Percentiles rank a stretch among this genome's conserved stretches.
Evolutionary conservation across 1,140 invertebrate species (phyloP).

Genomic region (Caenorhabditis elegans): WBcel235 BX284604.4:9598001-9598500

Average conservation of each 20-base stretch:
- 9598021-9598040: not conserved
- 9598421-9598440: conserved; percentile 6
- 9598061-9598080: not conserved
- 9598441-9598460: conserved; percentile 36
- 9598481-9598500: conserved; percentile 14
- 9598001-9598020: not conserved
- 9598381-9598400: not conserved
- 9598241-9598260: not conserved
- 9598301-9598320: not conserved
- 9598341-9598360: not conserved
- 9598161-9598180: too few species aligned
- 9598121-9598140: too few species aligned
- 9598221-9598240: not conserved
- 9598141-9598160: too few species aligned
- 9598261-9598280: not conserved
- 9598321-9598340: not conserved
- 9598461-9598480: conserved; percentile 30
- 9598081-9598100: not conserved
- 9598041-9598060: not conserved
- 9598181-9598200: too few species aligned
- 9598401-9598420: not conserved
- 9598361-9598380: not conserved
- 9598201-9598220: not conserved
- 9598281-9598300: not conserved
- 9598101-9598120: too few species aligned